phyloP scores from a whole-genome alignment of 2,113 vertebrate genomes.

The Siniperca chuatsi region DNA sequence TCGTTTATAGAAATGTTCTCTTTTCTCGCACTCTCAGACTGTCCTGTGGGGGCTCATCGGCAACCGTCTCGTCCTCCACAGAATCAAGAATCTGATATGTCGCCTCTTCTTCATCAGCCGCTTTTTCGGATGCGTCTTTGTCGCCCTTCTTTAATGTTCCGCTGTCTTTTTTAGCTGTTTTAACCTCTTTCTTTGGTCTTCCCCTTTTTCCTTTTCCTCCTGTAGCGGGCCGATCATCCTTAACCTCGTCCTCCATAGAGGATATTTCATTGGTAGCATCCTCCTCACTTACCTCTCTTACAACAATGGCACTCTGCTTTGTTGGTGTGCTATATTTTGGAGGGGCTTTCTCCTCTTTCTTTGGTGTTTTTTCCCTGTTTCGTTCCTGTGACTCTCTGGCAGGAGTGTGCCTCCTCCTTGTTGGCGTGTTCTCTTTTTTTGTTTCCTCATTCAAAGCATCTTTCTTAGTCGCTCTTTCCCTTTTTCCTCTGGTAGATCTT shows the following conservation, averaged over 20 bases:
- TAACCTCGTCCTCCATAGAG: slow-evolving; percentile 33
- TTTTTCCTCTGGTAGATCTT: slow-evolving; percentile 56
- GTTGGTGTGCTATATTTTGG: not conserved
- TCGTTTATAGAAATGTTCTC: not conserved
- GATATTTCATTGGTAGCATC: slow-evolving; percentile 21
- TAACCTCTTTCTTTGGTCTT: slow-evolving; percentile 46
- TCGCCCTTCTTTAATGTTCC: not conserved
- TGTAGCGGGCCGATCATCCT: not conserved
- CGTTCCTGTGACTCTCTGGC: slow-evolving; percentile 38
- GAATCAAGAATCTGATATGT: slow-evolving; percentile 68
- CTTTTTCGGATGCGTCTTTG: not conserved
- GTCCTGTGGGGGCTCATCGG: not conserved
- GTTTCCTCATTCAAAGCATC: not conserved
- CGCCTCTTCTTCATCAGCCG: slow-evolving; percentile 36
- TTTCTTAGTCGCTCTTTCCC: slow-evolving; percentile 3
- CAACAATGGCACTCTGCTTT: not conserved
- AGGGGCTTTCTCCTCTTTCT: not conserved
- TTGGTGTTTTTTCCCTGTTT: not conserved
- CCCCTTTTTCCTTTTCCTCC: slow-evolving; percentile 30
- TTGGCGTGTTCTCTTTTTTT: slow-evolving; percentile 4
- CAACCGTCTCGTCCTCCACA: slow-evolving; percentile 52
- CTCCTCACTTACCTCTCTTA: slow-evolving; percentile 2
- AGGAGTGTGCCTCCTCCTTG: slow-evolving; percentile 37
- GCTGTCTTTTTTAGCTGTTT: not conserved
- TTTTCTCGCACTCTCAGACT: not conserved